Conservation (phyloP, 2,797 vertebrate species). For the Triplophysa bombifrons region DNA sequence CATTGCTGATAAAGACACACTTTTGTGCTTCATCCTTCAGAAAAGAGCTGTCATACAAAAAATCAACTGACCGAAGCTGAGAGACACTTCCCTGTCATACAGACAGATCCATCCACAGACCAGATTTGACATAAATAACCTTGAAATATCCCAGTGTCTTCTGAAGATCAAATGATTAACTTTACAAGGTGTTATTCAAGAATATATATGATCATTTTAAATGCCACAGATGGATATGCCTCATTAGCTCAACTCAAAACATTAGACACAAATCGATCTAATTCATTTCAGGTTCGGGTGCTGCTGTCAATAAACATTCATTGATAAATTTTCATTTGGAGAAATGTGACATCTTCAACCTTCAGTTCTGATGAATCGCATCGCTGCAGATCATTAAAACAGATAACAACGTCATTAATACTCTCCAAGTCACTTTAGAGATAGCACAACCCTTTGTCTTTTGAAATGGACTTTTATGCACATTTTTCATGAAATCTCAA, state of each 20-base stretch:
- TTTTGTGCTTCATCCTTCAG: slow-evolving; percentile 1
- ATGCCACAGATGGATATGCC: neutral
- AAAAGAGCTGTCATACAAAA: slow-evolving; percentile 9
- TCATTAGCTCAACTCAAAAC: neutral
- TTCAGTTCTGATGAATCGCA: neutral
- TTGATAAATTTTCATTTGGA: neutral
- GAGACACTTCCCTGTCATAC: neutral
- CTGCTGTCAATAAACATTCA: neutral
- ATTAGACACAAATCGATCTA: neutral
- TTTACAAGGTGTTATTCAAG: neutral
- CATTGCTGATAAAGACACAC: slow-evolving; percentile 35
- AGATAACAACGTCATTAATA: neutral
- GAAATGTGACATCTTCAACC: neutral
- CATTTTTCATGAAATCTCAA: neutral
- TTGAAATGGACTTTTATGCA: neutral
- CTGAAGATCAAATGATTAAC: neutral
- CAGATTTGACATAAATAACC: slow-evolving; percentile 15
- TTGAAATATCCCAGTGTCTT: neutral
- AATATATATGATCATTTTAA: neutral
- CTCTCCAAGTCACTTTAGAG: neutral
- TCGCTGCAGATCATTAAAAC: neutral
- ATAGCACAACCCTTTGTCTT: neutral
- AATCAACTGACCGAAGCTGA: slow-evolving; percentile 17
- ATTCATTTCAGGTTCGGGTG: neutral
- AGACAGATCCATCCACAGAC: neutral